A percentile compares a stretch with the other conserved stretches of the same genome.
phyloP scores from a whole-genome alignment of 2,797 vertebrate species.

The Anabas testudineus region DNA sequence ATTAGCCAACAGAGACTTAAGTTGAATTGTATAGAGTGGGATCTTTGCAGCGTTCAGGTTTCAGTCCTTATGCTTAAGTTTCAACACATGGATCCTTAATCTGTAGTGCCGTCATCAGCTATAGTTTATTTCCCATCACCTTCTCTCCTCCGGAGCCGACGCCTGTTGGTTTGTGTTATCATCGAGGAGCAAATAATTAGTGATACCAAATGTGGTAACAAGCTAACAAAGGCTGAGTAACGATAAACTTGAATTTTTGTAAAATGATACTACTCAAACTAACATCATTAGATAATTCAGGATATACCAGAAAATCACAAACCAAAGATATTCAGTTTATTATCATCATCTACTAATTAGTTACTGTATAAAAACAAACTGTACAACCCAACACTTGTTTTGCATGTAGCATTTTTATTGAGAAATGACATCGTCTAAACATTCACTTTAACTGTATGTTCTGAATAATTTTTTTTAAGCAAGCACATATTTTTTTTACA shows the following conservation, averaged over 20 bases:
- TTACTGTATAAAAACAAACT: conserved; percentile 14
- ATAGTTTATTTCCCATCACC: conserved; percentile 54
- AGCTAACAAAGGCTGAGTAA: conserved; percentile 67
- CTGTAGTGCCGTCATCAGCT: conserved; percentile 62
- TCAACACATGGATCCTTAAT: conserved; percentile 80
- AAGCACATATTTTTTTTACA: conserved; percentile 38
- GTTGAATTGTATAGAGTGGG: conserved; percentile 60
- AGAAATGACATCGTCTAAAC: conserved; percentile 56
- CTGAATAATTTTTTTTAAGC: conserved; percentile 9
- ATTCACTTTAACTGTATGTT: conserved; percentile 65
- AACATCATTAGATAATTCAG: conserved; percentile 14
- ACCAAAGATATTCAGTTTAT: too few relatives aligned
- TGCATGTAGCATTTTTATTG: conserved; percentile 68
- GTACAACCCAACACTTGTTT: conserved; percentile 29
- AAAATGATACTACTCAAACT: conserved; percentile 49
- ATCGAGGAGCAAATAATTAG: conserved; percentile 69
- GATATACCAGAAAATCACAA: background rate
- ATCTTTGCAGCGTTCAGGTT: conserved; percentile 79
- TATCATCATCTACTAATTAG: too few relatives aligned
- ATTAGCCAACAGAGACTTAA: conserved; percentile 77
- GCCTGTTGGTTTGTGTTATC: conserved; percentile 50
- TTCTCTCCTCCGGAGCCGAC: conserved; percentile 58
- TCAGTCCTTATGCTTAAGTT: conserved; percentile 82
- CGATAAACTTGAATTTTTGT: conserved; percentile 51
- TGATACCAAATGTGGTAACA: conserved; percentile 51